Evolutionary conservation across 2,113 vertebrate species (phyloP).

Genomic region (Bungarus multicinctus): DNA sequence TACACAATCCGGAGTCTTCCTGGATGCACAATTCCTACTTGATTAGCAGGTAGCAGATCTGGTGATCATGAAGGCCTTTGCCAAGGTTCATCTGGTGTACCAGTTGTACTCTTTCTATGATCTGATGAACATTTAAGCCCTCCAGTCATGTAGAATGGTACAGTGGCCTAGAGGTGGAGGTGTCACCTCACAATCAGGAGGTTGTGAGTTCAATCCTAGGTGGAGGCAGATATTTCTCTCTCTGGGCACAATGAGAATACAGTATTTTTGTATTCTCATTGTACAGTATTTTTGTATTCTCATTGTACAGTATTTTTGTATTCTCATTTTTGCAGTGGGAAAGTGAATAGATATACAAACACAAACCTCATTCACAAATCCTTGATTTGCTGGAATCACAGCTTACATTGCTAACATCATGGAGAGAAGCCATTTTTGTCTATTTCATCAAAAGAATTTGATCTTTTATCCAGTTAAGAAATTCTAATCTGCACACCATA

Average conservation of each 20-base stretch:
- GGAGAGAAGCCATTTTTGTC: not conserved
- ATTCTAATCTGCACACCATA: not conserved
- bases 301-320: not conserved
- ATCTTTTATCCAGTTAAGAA: not conserved
- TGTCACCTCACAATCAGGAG: too few species aligned
- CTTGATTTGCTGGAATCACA: not conserved
- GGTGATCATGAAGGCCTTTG: not conserved
- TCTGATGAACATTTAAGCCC: not conserved
- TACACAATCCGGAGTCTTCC: not conserved
- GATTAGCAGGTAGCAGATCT: not conserved
- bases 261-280: not conserved
- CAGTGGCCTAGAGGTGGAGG: too few species aligned
- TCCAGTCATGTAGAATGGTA: too few species aligned
- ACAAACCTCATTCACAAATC: not conserved
- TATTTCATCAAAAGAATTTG: not conserved
- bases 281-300: not conserved
- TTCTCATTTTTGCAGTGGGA: too few species aligned
- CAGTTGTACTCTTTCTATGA: not conserved
- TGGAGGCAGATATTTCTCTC: too few species aligned
- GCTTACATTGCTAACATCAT: not conserved
- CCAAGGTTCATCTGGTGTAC: not conserved
- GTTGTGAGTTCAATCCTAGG: too few species aligned
- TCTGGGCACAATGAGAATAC: too few species aligned
- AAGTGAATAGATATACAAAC: not conserved
- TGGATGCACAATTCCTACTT: not conserved